Conservation (phyloP, 2,113 vertebrate genomes). For the Glareola pratincola region DNA sequence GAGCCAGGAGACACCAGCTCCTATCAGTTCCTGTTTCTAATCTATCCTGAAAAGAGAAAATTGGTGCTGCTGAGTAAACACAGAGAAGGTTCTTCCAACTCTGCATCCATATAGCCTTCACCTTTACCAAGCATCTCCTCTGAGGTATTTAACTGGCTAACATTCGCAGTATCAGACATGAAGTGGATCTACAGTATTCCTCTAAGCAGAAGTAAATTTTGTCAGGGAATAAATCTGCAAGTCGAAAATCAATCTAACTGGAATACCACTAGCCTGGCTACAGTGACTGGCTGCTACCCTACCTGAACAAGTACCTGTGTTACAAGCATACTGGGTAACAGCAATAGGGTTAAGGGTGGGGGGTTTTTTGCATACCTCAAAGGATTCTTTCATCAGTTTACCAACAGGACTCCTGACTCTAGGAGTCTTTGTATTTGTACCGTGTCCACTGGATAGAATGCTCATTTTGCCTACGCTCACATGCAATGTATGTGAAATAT, state of each 20-base stretch:
- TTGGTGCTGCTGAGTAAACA: rapidly evolving
- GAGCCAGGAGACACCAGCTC: not conserved
- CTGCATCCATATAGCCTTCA: not conserved
- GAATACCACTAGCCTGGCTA: not conserved
- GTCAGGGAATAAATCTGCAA: not conserved
- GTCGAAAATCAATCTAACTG: not conserved
- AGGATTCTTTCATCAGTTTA: not conserved
- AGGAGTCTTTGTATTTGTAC: not conserved
- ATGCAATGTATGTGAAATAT: rapidly evolving
- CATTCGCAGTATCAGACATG: not conserved
- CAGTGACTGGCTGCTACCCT: not conserved
- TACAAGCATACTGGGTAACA: not conserved
- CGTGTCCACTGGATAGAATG: not conserved
- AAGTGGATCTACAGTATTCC: not conserved
- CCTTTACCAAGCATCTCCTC: not conserved
- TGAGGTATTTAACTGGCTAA: not conserved
- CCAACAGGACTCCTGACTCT: not conserved
- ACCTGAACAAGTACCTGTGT: not conserved
- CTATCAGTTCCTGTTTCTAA: not conserved
- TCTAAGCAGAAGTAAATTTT: not conserved
- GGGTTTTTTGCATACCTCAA: not conserved
- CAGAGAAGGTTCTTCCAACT: not conserved
- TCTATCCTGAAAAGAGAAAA: not conserved
- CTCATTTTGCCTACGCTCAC: not conserved
- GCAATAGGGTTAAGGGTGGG: too few relatives aligned